Evolutionary conservation across 2,113 vertebrate species (phyloP).

Genomic region (Erinaceus europaeus): DNA sequence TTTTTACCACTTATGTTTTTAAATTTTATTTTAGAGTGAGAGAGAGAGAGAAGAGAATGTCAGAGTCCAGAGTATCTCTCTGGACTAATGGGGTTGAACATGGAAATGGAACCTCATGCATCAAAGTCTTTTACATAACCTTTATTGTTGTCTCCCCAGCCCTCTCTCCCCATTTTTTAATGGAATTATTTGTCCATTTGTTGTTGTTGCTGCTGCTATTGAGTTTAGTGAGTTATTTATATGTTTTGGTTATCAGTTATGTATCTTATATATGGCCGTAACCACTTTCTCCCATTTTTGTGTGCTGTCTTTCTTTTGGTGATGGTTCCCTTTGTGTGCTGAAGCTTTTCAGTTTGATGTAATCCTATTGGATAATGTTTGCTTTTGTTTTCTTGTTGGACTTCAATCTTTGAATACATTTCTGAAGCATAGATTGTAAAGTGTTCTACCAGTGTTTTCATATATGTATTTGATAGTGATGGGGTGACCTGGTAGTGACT

Average conservation of each 20-base stretch:
- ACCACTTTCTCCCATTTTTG: neutral
- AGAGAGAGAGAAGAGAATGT: too few relatives aligned
- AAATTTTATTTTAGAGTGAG: too few relatives aligned
- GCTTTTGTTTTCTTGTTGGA: neutral
- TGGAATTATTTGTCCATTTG: neutral
- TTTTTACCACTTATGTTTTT: too few relatives aligned
- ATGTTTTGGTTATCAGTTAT: neutral
- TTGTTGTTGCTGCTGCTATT: too few relatives aligned
- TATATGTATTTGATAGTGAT: neutral
- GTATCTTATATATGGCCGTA: neutral
- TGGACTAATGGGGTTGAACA: too few relatives aligned
- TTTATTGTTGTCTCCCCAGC: too few relatives aligned
- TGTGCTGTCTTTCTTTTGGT: neutral
- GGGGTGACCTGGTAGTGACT: too few relatives aligned
- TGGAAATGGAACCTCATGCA: too few relatives aligned
- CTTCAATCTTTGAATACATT: neutral
- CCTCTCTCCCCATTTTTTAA: too few relatives aligned
- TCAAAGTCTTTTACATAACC: too few relatives aligned
- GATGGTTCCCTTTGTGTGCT: neutral
- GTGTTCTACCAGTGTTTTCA: neutral
- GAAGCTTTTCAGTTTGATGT: neutral
- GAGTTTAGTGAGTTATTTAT: neutral
- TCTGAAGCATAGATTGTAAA: neutral
- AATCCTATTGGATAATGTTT: too few relatives aligned
- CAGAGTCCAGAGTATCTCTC: too few relatives aligned